Percentiles rank a stretch among this genome's conserved stretches.
phyloP scores from a whole-genome alignment of 1,140 invertebrate genomes.

The Hyles vespertilio region DNA sequence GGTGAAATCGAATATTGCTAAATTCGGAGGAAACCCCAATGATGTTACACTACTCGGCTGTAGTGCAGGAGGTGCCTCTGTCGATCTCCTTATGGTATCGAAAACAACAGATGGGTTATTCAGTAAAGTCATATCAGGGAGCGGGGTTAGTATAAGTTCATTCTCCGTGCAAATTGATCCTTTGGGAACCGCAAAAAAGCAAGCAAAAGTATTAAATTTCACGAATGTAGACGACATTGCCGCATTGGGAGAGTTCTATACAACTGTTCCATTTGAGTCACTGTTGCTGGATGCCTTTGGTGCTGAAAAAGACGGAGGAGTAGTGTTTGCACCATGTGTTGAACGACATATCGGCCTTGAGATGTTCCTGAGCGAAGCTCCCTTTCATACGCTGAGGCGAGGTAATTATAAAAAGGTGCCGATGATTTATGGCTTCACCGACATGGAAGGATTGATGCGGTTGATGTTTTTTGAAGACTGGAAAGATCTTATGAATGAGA shows the following conservation, averaged over 20 bases:
- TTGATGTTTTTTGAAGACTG: slow-evolving; percentile 26
- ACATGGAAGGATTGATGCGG: slow-evolving; percentile 44
- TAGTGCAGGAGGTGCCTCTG: slow-evolving; percentile 31
- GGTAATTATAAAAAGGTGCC: slow-evolving; percentile 41
- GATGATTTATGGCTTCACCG: slow-evolving; percentile 41
- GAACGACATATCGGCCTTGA: slow-evolving; percentile 33
- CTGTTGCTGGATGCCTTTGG: slow-evolving; percentile 1
- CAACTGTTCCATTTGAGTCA: slow-evolving; percentile 17
- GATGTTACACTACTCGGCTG: slow-evolving; percentile 33
- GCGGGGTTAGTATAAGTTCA: slow-evolving; percentile 19
- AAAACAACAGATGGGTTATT: slow-evolving; percentile 33
- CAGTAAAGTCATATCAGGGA: slow-evolving; percentile 35
- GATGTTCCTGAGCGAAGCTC: slow-evolving; percentile 37
- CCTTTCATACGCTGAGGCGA: slow-evolving; percentile 40
- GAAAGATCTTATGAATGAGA: slow-evolving; percentile 36
- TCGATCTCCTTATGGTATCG: slow-evolving; percentile 31
- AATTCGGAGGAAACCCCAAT: slow-evolving; percentile 40
- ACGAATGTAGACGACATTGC: slow-evolving; percentile 28
- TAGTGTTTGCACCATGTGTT: slow-evolving; percentile 35
- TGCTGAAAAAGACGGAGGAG: too few relatives aligned
- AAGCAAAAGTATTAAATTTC: slow-evolving; percentile 26
- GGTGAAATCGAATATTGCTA: slow-evolving; percentile 37
- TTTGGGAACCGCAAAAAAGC: slow-evolving; percentile 22
- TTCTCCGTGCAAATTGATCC: slow-evolving; percentile 32
- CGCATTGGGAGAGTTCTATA: slow-evolving; percentile 35